Base-by-base conservation (phyloP, 2,113 vertebrate genomes). In the Plestiodon gilberti region DNA sequence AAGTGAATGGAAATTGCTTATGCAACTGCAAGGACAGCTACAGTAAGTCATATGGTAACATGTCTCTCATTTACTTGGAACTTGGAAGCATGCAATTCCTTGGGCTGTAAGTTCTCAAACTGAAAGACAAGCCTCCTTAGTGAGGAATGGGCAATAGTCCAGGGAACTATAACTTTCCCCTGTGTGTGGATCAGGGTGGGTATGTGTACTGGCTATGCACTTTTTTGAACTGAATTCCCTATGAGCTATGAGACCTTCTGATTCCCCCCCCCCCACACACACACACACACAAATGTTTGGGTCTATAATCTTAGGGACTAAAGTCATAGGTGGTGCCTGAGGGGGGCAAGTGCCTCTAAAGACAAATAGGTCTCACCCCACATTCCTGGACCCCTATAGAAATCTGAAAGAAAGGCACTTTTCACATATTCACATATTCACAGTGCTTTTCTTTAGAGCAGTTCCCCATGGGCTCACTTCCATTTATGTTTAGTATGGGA, bases 1-100 rank as follows among this genome's bases (percentile, higher is more conserved):
- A 59, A n/a, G 59, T 4, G 91, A 62, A 10, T n/a, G 22, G 33
- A n/a, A 89, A 82, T 35, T 74, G 62, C 57, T 70, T 40, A 78
- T 59, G 43, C 59, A 87, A 76, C 20, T 13, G 55, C 0, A 1
- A 10, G 48, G 57, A n/a, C n/a, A n/a, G n/a, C n/a, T n/a, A n/a
- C n/a, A n/a, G 86, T 5, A 40, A 1, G 77, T 28, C 3, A 82
- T 64, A 65, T 80, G 18, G 14, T 9, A 33, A 0, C 1, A 82
- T 20, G 30, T 20, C 30, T 69, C 30, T 33, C 65, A 69, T 33
- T 48, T 48, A 48, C 43, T 48, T 48, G 43, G 43, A 48, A 48
- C 33, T 35, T 79, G 52, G 23, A 22, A 64, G 20, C 23, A 62
- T 20, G 61, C 22, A n/a, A 6, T 64, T 64, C 18, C 20, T 64